Conservation (phyloP, 2,797 vertebrate species). For the Danio kyathit region DNA sequence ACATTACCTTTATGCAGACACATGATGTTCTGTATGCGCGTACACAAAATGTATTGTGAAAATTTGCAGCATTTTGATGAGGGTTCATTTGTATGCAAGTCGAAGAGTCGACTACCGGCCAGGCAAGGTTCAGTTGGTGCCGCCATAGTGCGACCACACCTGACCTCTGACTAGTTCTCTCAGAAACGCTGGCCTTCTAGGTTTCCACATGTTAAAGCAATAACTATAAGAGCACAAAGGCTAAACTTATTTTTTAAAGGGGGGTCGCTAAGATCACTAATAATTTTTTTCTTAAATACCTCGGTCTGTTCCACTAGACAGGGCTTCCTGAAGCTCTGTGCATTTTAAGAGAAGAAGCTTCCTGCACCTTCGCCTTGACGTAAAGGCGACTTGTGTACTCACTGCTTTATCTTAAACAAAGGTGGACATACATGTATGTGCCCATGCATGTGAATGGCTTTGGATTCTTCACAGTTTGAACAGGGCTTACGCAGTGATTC, state of each 20-base stretch:
- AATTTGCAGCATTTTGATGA: not conserved
- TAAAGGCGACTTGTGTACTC: constrained; percentile 8
- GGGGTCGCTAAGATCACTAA: not conserved
- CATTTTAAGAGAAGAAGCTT: constrained; percentile 3
- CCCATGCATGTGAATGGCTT: constrained; percentile 4
- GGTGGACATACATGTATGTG: not conserved
- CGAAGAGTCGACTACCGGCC: not conserved
- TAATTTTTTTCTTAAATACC: not conserved
- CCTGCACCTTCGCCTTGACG: not conserved
- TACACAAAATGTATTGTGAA: constrained; percentile 5
- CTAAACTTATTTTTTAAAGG: not conserved
- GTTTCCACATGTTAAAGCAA: not conserved
- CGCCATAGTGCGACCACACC: constrained; percentile 20
- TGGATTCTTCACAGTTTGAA: constrained; percentile 36
- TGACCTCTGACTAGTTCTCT: constrained; percentile 12
- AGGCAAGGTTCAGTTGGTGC: constrained; percentile 12
- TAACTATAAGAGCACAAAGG: constrained; percentile 1
- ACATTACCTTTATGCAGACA: constrained; percentile 6
- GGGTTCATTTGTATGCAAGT: constrained; percentile 2
- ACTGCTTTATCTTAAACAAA: constrained; percentile 12
- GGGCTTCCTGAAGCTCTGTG: not conserved
- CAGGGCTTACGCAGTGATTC: constrained; percentile 66
- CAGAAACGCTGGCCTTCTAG: constrained; percentile 18
- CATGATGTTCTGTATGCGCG: not conserved
- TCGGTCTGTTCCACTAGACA: constrained; percentile 22